Conservation (phyloP, 2,888 invertebrate genomes). For the Aphidius colemani region DNA sequence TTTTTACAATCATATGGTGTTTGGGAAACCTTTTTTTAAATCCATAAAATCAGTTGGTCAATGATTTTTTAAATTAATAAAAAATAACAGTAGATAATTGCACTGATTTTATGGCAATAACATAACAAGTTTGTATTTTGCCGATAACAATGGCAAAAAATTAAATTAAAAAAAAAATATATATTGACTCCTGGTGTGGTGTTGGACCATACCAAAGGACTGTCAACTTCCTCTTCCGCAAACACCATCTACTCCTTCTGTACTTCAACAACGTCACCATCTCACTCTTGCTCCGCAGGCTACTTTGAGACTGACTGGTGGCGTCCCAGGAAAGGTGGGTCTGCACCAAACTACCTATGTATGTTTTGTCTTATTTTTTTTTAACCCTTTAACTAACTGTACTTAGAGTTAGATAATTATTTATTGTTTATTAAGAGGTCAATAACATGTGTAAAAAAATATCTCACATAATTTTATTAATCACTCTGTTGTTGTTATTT, state of each 20-base stretch:
- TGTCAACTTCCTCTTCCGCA: slow-evolving; percentile 76
- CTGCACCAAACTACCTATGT: slow-evolving; percentile 61
- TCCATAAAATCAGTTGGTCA: too few relatives aligned
- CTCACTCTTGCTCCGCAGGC: slow-evolving; percentile 78
- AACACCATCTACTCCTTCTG: slow-evolving; percentile 60
- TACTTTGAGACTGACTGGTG: slow-evolving; percentile 96
- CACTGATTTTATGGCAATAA: slow-evolving; percentile 55
- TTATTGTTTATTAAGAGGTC: slow-evolving; percentile 8
- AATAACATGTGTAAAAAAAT: too few relatives aligned
- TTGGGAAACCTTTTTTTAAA: slow-evolving; percentile 2
- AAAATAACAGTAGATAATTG: too few relatives aligned
- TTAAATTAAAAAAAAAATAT: slow-evolving; percentile 14
- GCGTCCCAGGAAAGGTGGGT: slow-evolving; percentile 95
- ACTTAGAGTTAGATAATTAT: background rate
- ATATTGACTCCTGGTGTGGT: slow-evolving; percentile 35
- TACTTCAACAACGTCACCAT: slow-evolving; percentile 58
- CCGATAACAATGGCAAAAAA: slow-evolving; percentile 44
- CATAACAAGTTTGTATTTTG: slow-evolving; percentile 56
- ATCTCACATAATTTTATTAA: too few relatives aligned
- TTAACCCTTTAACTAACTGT: slow-evolving; percentile 20
- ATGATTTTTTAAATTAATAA: too few relatives aligned
- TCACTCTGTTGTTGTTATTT: background rate
- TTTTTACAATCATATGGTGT: slow-evolving; percentile 25
- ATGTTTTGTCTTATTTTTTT: slow-evolving; percentile 54
- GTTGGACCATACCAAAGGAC: slow-evolving; percentile 63